Conservation (phyloP, 2,888 invertebrate species). For the Eretmocerus hayati region DNA sequence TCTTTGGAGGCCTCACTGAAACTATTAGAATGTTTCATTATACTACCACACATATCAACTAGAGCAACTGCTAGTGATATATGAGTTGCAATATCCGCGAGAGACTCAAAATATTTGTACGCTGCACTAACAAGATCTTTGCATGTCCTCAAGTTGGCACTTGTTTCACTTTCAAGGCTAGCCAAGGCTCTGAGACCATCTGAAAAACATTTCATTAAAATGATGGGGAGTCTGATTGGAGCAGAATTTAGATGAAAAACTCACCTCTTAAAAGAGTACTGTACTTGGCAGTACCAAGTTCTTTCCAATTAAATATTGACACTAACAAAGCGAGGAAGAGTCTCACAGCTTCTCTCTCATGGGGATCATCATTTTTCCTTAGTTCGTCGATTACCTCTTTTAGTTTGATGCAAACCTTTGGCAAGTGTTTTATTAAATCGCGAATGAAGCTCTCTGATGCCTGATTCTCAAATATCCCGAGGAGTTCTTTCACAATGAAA, state of each 20-base stretch:
- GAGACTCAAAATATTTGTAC: slow-evolving; percentile 42
- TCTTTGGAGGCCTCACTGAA: slow-evolving; percentile 32
- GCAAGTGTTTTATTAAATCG: slow-evolving; percentile 45
- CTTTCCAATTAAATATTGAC: slow-evolving; percentile 59
- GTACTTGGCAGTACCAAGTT: slow-evolving; percentile 50
- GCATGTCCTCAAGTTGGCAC: slow-evolving; percentile 31
- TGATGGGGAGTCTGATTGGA: background rate
- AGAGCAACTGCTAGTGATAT: slow-evolving; percentile 40
- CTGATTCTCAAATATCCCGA: slow-evolving; percentile 36
- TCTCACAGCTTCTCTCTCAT: slow-evolving; percentile 49
- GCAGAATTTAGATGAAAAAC: slow-evolving; percentile 7
- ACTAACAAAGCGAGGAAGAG: slow-evolving; percentile 53
- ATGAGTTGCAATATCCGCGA: slow-evolving; percentile 40
- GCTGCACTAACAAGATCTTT: slow-evolving; percentile 42
- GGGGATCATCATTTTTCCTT: slow-evolving; percentile 21
- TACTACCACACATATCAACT: slow-evolving; percentile 35
- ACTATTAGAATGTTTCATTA: slow-evolving; percentile 39
- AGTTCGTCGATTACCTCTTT: slow-evolving; percentile 39
- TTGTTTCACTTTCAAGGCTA: slow-evolving; percentile 32
- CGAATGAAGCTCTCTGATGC: slow-evolving; percentile 31
- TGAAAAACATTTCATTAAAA: no score
- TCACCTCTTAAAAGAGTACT: slow-evolving; percentile 38
- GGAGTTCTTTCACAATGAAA: slow-evolving; percentile 40
- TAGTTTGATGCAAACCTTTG: slow-evolving; percentile 48
- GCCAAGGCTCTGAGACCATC: slow-evolving; percentile 40